phyloP scores from a whole-genome alignment of 2,113 vertebrate species.

The Gymnocephalus cernua region DNA sequence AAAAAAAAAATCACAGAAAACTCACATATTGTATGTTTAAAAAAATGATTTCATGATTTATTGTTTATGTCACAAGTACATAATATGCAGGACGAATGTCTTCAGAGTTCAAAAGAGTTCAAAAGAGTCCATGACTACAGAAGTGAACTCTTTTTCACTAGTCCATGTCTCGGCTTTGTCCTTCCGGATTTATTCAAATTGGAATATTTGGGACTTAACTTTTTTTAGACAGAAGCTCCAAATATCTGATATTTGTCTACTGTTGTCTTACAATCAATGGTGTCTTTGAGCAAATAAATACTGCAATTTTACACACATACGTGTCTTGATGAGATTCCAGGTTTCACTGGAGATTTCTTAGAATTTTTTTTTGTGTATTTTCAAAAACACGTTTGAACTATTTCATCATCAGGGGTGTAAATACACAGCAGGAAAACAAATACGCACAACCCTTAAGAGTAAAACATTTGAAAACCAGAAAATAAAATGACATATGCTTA shows the following conservation, averaged over 20 bases:
- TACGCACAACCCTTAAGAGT: fast-evolving
- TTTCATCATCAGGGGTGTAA: no score
- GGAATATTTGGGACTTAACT: not conserved
- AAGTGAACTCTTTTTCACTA: no score
- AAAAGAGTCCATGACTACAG: no score
- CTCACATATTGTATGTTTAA: no score
- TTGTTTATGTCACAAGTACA: not conserved
- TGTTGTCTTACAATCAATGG: not conserved
- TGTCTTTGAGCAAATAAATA: no score
- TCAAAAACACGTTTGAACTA: no score
- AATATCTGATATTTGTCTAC: not conserved
- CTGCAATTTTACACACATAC: no score
- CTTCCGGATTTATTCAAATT: not conserved
- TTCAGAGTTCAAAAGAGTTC: not conserved
- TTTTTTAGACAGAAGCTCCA: not conserved
- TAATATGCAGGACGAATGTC: not conserved
- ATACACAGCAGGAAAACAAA: no score
- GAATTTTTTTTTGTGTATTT: no score
- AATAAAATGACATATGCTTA: not conserved
- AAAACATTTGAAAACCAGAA: not conserved
- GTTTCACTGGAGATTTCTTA: not conserved
- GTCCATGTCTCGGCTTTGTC: no score
- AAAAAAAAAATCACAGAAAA: no score
- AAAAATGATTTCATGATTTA: not conserved
- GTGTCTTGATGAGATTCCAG: not conserved